Base-by-base conservation (phyloP, 1,140 invertebrate species). In the Goniozus legneri region DNA sequence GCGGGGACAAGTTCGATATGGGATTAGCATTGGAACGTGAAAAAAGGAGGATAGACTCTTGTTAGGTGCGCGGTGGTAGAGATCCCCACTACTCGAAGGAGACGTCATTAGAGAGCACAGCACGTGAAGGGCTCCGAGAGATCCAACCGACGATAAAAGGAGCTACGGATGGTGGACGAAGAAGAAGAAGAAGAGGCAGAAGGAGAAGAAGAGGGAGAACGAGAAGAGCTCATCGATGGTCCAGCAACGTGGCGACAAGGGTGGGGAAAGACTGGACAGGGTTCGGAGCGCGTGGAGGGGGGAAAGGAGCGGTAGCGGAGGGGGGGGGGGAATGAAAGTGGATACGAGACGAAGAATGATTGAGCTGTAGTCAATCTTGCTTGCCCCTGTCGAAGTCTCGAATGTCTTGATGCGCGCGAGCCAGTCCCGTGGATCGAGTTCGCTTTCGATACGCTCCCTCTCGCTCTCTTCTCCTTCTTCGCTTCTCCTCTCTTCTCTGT, bases 301-400 rank as follows among this genome's bases (percentile, higher is more conserved):
- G 33, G 40, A 18, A 18, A 24, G 34, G 20, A 13, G n/a, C 42
- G 32, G 24, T 6, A 24, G 21, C 3, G 24, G 21, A 2, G 15
- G 21, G 4, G 24, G 38, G 13, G 24, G 38, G 13, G 43, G 50
- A 43, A 20, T 18, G 14, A 3, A 54, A 60, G 47, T 67, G 64
- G 61, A 65, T 63, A 67, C 52, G 58, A 69, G 67, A 72, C 67
- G 65, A 73, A 73, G 71, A 71, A 60, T 71, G 73, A 76, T 76
- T 76, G 73, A 76, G 73, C 72, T 74, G 73, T 76, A 73, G 69
- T 70, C 64, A 64, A 67, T 66, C 63, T 66, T 71, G 66, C 68
- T 69, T 58, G n/a, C n/a, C 59, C 67, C 64, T 69, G 70, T 71
- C 67, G 49, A 60, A 66, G 62, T 67, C 65, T 70, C 61, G 57